These are phyloP conservation scores for Potorous gilbertii DNA, from an alignment of 2,797 vertebrate species.

Conservation along the genomic window DNA sequence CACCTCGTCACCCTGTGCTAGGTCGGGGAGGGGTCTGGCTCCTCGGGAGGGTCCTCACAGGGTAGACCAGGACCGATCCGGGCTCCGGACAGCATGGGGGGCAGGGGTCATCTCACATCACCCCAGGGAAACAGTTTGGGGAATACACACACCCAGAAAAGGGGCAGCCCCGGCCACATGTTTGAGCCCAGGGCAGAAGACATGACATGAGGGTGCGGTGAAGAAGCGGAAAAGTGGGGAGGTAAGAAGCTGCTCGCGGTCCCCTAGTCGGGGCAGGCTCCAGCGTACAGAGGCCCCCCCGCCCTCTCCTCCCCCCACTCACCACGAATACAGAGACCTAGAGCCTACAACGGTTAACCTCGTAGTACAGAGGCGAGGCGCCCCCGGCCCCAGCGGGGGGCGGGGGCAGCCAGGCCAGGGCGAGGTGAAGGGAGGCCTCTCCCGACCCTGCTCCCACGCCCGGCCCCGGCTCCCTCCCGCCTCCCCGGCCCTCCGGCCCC, in stretches of 20 bases:
- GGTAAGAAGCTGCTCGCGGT: neutral
- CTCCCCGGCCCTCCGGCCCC: too few relatives aligned
- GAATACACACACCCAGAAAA: too few relatives aligned
- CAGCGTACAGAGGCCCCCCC: neutral
- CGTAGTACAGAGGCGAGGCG: neutral
- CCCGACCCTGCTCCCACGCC: neutral
- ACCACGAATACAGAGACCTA: accelerated
- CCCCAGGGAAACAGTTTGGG: too few relatives aligned
- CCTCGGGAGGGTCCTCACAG: neutral
- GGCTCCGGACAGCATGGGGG: neutral
- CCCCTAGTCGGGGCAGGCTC: too few relatives aligned
- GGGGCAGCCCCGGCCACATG: too few relatives aligned
- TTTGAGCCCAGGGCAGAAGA: neutral
- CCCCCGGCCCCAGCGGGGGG: neutral
- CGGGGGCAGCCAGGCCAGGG: neutral
- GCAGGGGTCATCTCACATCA: too few relatives aligned
- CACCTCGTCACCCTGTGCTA: neutral
- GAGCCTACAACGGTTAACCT: too few relatives aligned
- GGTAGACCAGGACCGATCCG: neutral
- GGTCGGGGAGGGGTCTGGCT: neutral
- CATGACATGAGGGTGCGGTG: neutral
- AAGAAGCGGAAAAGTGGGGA: accelerated
- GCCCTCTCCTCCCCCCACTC: neutral
- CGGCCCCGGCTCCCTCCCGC: too few relatives aligned
- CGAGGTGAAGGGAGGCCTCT: neutral